Percentiles rank a stretch among this genome's conserved stretches.
Conservation (phyloP, 2,797 vertebrate genomes). For the Ctenopoma multispine region DNA sequence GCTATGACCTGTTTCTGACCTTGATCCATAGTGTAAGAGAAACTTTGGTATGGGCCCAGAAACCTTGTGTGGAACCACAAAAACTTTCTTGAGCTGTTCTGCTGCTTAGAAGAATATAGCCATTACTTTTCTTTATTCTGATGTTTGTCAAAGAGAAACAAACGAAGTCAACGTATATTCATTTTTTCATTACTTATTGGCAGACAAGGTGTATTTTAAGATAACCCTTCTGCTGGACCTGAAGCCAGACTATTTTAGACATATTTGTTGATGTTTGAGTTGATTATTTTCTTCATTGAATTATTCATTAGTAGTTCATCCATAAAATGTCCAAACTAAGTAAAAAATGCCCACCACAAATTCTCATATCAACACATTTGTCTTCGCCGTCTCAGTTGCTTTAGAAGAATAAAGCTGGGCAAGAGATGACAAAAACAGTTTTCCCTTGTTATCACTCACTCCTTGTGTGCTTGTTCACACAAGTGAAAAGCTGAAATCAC, state of each 20-base stretch:
- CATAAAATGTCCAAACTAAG: no score
- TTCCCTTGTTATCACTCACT: not conserved
- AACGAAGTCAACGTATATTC: no score
- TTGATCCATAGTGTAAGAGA: not conserved
- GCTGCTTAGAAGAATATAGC: not conserved
- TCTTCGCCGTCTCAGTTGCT: not conserved
- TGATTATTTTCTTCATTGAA: no score
- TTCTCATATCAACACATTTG: not conserved
- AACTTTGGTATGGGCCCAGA: not conserved
- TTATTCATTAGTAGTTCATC: no score
- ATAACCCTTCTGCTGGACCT: no score
- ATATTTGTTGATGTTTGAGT: no score
- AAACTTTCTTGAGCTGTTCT: not conserved
- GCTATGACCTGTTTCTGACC: conserved; percentile 28
- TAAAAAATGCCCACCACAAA: no score
- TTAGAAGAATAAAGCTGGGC: conserved; percentile 46
- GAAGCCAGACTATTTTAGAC: no score
- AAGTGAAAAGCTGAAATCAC: no score
- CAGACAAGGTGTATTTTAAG: no score
- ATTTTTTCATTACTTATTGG: no score
- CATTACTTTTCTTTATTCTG: not conserved
- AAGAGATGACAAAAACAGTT: conserved; percentile 7
- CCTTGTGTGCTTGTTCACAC: not conserved
- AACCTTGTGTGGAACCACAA: not conserved
- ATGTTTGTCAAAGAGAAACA: no score